Evolutionary conservation across 92 coral and sea anemone species (phyloP), one percentile per base, ranked within the genome.

Genomic region (Porites evermanni): DNA sequence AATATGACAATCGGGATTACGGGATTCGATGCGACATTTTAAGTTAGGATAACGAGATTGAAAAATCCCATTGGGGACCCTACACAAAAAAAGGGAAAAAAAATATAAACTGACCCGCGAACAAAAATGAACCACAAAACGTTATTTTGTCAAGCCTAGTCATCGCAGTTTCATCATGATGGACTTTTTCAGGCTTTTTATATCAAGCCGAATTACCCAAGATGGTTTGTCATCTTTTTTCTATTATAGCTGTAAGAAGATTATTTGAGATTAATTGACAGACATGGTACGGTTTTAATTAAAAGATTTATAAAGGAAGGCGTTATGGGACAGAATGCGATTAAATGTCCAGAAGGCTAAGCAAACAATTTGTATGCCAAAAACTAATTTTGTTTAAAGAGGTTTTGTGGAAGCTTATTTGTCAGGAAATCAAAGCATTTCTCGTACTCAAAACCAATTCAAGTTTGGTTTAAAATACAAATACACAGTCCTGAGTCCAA

Each of bases 341-440:
- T 6, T 24, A 24, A 13, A 70, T 13, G 12, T 26, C 13, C 9
- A 32, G 69, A n/a, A 70, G 73, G 20, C 73, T 79, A 50, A 20
- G 21, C 52, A 79, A 67, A 79, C 84, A 79, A 67, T 2, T 58
- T 67, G 84, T 67, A 20, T 67, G 54, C 11, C 50, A 79, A 67
- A 19, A 38, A 16, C 61, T 67, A 32, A 23, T 50, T 24, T 67
- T 79, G 84, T 67, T 79, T 79, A 14, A 20, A 29, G 65, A 53
- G 84, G 74, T 50, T 79, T 52, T 7, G 64, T n/a, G 13, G 26
- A n/a, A 66, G 50, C 53, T 24, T 67, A 53, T 79, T 80, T 80
- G 53, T 54, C 67, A 29, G 85, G 77, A 80, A 79, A 65, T 74
- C 64, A 53, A 18, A 72, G 5, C 74, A 50, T 21, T 24, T 52